Conservation (phyloP, 2,113 vertebrate species). For the Tringa solitaria region DNA sequence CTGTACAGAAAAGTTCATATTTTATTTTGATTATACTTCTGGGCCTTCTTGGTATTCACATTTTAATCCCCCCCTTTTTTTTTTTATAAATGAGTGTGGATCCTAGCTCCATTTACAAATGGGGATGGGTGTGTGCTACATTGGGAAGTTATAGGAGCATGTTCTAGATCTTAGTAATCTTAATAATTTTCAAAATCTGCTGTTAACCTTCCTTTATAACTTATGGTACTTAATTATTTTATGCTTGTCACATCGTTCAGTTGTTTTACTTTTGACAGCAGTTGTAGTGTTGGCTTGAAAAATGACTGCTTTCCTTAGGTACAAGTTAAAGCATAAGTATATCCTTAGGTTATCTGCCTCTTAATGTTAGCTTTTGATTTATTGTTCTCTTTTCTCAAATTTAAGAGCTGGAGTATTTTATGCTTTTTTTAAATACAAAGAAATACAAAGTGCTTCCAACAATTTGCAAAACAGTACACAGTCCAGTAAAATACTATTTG, state of each 20-base stretch:
- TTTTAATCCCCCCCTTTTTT: neutral
- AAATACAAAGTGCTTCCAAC: neutral
- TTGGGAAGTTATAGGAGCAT: neutral
- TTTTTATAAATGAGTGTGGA: neutral
- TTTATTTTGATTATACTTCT: neutral
- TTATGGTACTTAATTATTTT: neutral
- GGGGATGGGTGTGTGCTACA: neutral
- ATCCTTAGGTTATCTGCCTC: neutral
- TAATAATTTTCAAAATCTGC: neutral
- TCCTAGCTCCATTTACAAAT: neutral
- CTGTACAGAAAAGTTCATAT: neutral
- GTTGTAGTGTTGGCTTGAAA: neutral
- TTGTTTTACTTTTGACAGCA: neutral
- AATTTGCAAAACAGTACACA: neutral
- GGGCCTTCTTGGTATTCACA: neutral
- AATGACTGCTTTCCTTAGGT: neutral
- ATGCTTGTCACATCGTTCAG: neutral
- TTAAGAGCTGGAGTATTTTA: neutral
- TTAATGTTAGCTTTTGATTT: neutral
- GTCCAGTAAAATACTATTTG: neutral
- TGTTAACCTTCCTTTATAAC: neutral
- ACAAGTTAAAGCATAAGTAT: neutral
- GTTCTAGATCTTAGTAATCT: neutral
- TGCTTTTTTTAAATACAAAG: neutral
- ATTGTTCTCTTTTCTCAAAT: neutral